Evolutionary conservation across 2,797 vertebrate genomes (phyloP).

Genomic region (Hydrocynus forskahlii): DNA sequence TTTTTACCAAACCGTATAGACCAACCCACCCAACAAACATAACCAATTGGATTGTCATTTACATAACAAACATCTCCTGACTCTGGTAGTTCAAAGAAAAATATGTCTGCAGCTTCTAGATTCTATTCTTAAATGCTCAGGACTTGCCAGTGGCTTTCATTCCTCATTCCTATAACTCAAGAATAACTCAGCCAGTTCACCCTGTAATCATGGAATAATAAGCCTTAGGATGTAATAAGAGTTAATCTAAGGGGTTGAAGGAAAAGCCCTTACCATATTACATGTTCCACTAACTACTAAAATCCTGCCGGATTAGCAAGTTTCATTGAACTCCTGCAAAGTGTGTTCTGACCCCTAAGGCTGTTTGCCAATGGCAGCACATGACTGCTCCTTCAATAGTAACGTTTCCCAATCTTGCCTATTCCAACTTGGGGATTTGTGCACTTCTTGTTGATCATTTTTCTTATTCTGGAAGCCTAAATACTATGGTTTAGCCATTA

Average conservation of each 20-base stretch:
- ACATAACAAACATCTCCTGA: slow-evolving; percentile 1
- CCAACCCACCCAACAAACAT: neutral
- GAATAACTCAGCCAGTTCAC: neutral
- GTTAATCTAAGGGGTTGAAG: neutral
- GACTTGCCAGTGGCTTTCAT: neutral
- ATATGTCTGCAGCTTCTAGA: slow-evolving; percentile 20
- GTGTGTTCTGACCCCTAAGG: slow-evolving; percentile 12
- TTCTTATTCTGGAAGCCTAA: slow-evolving; percentile 19
- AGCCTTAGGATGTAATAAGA: neutral
- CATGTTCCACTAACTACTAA: slow-evolving; percentile 1
- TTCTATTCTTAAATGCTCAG: neutral
- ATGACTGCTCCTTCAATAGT: slow-evolving; percentile 56
- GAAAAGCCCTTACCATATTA: slow-evolving; percentile 1
- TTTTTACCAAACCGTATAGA: slow-evolving; percentile 2
- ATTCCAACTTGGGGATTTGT: slow-evolving; percentile 66
- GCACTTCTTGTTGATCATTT: slow-evolving; percentile 31
- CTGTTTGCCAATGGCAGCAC: slow-evolving; percentile 38
- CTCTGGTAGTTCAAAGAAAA: slow-evolving; percentile 2
- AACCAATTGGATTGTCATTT: slow-evolving; percentile 22
- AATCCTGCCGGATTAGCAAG: slow-evolving; percentile 42
- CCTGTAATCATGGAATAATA: neutral
- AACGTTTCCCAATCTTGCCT: slow-evolving; percentile 56
- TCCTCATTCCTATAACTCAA: neutral
- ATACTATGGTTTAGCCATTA: slow-evolving; percentile 33
- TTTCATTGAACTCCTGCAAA: slow-evolving; percentile 32